Percentiles rank a stretch among this genome's conserved stretches.
phyloP scores from a whole-genome alignment of 2,797 vertebrate genomes.

The Hafferia zeledoni region DNA sequence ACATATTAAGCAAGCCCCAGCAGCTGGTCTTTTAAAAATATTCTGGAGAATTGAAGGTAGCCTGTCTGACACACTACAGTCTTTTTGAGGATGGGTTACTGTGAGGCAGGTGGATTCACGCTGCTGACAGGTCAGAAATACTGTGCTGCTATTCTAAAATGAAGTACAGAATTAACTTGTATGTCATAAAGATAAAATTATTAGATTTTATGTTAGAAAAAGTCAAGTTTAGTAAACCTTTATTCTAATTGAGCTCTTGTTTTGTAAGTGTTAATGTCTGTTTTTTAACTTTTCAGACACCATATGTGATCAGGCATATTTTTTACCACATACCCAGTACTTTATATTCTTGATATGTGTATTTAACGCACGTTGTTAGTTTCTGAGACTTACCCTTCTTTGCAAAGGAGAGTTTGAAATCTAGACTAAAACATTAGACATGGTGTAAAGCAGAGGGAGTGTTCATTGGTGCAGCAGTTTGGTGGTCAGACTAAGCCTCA shows the following conservation, averaged over 20 bases:
- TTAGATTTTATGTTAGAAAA: not conserved
- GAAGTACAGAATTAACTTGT: not conserved
- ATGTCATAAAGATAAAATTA: not conserved
- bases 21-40: not conserved
- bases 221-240: not conserved
- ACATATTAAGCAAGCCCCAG: not conserved
- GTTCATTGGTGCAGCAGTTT: not conserved
- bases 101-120: not conserved
- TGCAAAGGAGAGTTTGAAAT: not conserved
- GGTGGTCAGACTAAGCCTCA: not conserved
- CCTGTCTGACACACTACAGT: not conserved
- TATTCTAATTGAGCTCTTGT: not conserved
- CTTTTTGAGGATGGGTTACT: not conserved
- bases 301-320: not conserved
- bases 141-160: not conserved
- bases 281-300: constrained; percentile 39
- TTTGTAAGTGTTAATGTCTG: not conserved
- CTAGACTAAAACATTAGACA: not conserved
- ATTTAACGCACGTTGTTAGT: not conserved
- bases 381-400: not conserved
- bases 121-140: not conserved
- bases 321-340: not conserved
- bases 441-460: not conserved
- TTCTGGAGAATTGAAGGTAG: not conserved
- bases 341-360: not conserved